A percentile compares a stretch with the other conserved stretches of the same genome.
These are phyloP conservation scores for Chromoteleia sp. DNA, from an alignment of 2,888 invertebrate species.

Conservation along the genomic window DNA sequence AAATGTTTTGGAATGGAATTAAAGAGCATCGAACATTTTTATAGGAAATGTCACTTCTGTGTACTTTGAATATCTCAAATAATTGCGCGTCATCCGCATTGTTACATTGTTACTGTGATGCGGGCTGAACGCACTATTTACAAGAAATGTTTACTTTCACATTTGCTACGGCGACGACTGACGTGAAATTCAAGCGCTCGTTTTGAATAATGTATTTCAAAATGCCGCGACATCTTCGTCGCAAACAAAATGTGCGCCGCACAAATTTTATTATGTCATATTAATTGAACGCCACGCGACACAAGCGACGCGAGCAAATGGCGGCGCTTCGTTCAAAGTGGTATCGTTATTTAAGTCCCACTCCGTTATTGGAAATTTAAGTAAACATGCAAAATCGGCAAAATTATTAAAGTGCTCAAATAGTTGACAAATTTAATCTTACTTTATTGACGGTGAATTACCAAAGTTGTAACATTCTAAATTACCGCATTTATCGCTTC, in stretches of 20 bases:
- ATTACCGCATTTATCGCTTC: too few species aligned
- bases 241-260: conserved; percentile 10
- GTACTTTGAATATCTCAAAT: conserved; percentile 26
- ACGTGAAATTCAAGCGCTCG: conserved; percentile 42
- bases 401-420: too few species aligned
- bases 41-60: background rate
- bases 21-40: background rate
- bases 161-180: conserved; percentile 27
- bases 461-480: too few species aligned
- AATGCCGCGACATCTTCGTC: conserved; percentile 39
- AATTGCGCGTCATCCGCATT: conserved; percentile 46
- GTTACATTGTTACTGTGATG: conserved; percentile 42
- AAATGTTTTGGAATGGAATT: too few species aligned
- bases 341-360: conserved; percentile 5
- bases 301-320: background rate
- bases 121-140: conserved; percentile 48
- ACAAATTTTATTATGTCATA: conserved; percentile 24
- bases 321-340: background rate
- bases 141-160: conserved; percentile 60
- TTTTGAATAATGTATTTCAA: conserved; percentile 49
- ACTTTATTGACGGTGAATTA: too few species aligned
- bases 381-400: too few species aligned
- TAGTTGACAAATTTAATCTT: too few species aligned
- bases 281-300: conserved; percentile 13
- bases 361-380: too few species aligned